Evolutionary conservation across 2,113 vertebrate species (phyloP).

Genomic region (Falco punctatus): DNA sequence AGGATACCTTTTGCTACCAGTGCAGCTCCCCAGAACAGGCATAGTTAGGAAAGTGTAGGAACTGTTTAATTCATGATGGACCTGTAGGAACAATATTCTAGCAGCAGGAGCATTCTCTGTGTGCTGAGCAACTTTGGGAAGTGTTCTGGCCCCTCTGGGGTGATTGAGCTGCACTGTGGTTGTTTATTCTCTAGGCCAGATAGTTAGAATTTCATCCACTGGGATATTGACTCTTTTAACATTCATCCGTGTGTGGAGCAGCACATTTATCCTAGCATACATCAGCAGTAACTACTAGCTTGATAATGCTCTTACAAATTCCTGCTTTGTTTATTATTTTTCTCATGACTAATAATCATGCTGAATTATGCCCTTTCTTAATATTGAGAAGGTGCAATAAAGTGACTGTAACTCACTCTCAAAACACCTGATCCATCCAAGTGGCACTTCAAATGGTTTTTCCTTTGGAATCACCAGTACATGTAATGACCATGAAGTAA

Average conservation of each 20-base stretch:
- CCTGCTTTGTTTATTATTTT: slow-evolving; percentile 34
- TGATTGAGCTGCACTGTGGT: rapidly evolving
- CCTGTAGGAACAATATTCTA: background rate
- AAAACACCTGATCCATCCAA: background rate
- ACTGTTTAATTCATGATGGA: background rate
- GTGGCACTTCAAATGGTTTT: background rate
- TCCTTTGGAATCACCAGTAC: background rate
- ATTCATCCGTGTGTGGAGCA: background rate
- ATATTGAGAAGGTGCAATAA: background rate
- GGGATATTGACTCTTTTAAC: background rate
- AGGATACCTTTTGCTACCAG: background rate
- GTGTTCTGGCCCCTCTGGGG: background rate
- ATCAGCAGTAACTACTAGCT: background rate
- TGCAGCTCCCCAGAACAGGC: background rate
- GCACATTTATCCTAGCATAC: background rate
- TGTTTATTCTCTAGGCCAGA: background rate
- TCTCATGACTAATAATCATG: slow-evolving; percentile 13
- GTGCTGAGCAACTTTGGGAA: background rate
- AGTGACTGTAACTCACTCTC: background rate
- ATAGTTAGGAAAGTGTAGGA: background rate
- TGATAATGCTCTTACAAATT: slow-evolving; percentile 17
- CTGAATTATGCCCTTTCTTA: background rate
- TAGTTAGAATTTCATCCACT: background rate
- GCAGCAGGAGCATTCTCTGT: background rate
- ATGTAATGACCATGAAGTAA: background rate